phyloP scores from a whole-genome alignment of 2,113 vertebrate species.

The Microtus montanus region DNA sequence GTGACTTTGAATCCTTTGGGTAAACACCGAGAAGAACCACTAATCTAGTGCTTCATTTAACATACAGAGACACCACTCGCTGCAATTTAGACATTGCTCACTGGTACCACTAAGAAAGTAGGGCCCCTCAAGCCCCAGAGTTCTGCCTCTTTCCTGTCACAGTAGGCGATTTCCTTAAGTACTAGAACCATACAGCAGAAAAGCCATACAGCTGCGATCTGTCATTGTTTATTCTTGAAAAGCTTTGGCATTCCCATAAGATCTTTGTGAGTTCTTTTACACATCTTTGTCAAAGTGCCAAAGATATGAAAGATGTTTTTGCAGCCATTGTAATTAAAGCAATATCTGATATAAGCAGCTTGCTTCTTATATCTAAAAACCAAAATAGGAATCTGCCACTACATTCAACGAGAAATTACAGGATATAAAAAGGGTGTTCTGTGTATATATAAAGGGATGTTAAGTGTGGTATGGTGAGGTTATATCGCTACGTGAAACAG shows the following conservation, averaged over 20 bases:
- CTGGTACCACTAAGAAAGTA: neutral
- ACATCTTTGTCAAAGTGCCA: neutral
- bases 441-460: neutral
- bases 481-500: neutral
- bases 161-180: conserved; percentile 3
- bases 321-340: neutral
- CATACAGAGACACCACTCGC: neutral
- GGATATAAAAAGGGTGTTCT: neutral
- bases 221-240: conserved; percentile 25
- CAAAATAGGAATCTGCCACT: neutral
- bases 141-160: conserved; percentile 27
- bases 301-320: neutral
- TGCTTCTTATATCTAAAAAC: neutral
- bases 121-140: neutral
- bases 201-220: neutral
- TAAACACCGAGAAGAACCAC: neutral
- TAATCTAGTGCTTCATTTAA: neutral
- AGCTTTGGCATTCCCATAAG: neutral
- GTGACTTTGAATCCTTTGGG: neutral
- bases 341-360: neutral
- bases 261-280: neutral
- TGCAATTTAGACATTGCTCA: neutral
- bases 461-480: neutral
- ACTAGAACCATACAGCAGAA: conserved; percentile 45
- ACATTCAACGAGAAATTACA: conserved; percentile 14